phyloP scores from a whole-genome alignment of 2,797 vertebrate species.

The Salmo trutta region DNA sequence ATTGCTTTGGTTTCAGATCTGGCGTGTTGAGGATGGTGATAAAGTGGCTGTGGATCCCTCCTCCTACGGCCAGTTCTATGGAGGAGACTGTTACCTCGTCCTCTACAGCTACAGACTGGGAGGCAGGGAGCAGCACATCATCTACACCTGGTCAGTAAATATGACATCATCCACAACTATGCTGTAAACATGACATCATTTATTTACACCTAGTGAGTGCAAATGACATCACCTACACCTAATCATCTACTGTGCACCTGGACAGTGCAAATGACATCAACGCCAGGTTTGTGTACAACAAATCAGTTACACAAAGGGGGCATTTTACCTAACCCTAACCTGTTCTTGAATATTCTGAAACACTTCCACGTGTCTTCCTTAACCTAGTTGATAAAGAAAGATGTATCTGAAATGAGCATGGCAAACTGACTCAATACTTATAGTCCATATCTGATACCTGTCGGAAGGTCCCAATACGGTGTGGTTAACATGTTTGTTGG shows the following conservation, averaged over 20 bases:
- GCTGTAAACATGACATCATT: not conserved
- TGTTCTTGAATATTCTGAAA: not conserved
- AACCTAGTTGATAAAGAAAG: too few relatives aligned
- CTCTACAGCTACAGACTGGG: slow-evolving; percentile 76
- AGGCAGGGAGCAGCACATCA: slow-evolving; percentile 72
- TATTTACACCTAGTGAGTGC: not conserved
- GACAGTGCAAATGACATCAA: not conserved
- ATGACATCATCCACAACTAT: not conserved
- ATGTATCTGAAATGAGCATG: too few relatives aligned
- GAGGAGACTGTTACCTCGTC: slow-evolving; percentile 84
- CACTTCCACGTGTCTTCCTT: too few relatives aligned
- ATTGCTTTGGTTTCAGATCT: slow-evolving; percentile 65
- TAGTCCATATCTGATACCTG: too few relatives aligned
- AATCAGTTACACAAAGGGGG: not conserved
- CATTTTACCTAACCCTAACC: not conserved
- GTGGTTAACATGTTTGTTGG: not conserved
- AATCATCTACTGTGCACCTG: not conserved
- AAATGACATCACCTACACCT: not conserved
- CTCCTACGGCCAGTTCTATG: slow-evolving; percentile 76
- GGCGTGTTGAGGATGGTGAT: slow-evolving; percentile 72
- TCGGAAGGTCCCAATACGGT: not conserved
- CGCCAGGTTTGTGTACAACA: not conserved
- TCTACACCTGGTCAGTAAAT: slow-evolving; percentile 78
- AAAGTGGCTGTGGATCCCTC: slow-evolving; percentile 66
- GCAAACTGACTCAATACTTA: too few relatives aligned